Evolutionary conservation across 2,888 invertebrate species (phyloP).

Genomic region (Torymus tubicola): DNA sequence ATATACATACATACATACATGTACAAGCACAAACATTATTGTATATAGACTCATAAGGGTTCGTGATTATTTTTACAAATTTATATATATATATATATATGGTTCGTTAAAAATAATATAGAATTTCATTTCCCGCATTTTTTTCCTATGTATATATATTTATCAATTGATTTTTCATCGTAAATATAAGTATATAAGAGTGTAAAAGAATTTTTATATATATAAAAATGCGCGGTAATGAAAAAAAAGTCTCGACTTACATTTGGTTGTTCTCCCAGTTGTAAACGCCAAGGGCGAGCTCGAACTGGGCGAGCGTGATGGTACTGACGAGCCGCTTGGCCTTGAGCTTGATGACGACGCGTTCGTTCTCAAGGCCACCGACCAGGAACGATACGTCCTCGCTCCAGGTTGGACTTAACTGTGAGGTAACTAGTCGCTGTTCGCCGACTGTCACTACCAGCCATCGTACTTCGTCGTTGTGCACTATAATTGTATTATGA

Average conservation of each 20-base stretch:
- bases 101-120: background rate
- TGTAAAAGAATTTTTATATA: background rate
- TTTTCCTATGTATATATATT: no score
- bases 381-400: slow-evolving; percentile 78
- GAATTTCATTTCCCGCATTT: no score
- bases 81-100: background rate
- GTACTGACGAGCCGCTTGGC: slow-evolving; percentile 77
- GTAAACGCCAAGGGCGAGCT: slow-evolving; percentile 75
- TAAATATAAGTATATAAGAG: background rate
- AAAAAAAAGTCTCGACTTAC: slow-evolving; percentile 70
- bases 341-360: slow-evolving; percentile 77
- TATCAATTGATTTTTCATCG: no score
- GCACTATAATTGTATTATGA: background rate
- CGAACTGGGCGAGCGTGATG: slow-evolving; percentile 77
- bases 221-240: slow-evolving; percentile 5
- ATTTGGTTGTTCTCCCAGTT: slow-evolving; percentile 75
- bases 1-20: no score
- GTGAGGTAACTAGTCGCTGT: slow-evolving; percentile 75
- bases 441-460: slow-evolving; percentile 76
- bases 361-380: slow-evolving; percentile 75
- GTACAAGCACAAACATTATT: slow-evolving; percentile 4
- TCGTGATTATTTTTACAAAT: no score
- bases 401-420: slow-evolving; percentile 75
- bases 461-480: slow-evolving; percentile 76
- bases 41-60: no score